Percentiles rank a stretch among this genome's conserved stretches.
phyloP scores from a whole-genome alignment of 1,140 invertebrate species.

The Drosophila suzukii region DNA sequence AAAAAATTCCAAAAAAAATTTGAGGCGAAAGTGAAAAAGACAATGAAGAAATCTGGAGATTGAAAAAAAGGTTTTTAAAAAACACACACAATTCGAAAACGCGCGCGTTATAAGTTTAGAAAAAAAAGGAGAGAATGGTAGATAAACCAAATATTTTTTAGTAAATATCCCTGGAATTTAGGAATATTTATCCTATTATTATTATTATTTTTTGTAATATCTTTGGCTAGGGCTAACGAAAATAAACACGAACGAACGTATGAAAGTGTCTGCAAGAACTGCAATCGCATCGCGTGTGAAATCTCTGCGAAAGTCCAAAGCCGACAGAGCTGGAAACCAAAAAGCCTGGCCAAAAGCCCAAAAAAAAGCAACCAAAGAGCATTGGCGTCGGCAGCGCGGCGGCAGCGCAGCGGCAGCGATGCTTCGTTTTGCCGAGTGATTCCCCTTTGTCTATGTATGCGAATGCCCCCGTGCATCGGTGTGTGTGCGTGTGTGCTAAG shows the following conservation, averaged over 20 bases:
- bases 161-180: not conserved
- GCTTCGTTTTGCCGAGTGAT: slow-evolving; percentile 21
- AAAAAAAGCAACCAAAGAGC: slow-evolving; percentile 38
- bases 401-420: slow-evolving; percentile 3
- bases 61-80: no score
- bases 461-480: slow-evolving; percentile 9
- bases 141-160: not conserved
- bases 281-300: slow-evolving; percentile 84
- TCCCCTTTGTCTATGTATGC: slow-evolving; percentile 37
- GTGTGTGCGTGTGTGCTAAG: slow-evolving; percentile 47
- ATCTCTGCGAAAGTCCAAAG: slow-evolving; percentile 84
- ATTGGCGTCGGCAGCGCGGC: slow-evolving; percentile 32
- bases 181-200: not conserved
- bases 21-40: no score
- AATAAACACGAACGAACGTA: slow-evolving; percentile 80
- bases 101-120: not conserved
- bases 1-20: slow-evolving; percentile 35
- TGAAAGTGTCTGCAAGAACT: slow-evolving; percentile 84
- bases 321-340: slow-evolving; percentile 73
- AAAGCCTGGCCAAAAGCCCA: slow-evolving; percentile 53
- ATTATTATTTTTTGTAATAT: not conserved
- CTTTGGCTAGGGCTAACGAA: slow-evolving; percentile 61
- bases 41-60: slow-evolving; percentile 10
- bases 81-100: not conserved
- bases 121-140: not conserved